Percentiles rank a stretch among this genome's conserved stretches.
phyloP scores from a whole-genome alignment of 2,797 vertebrate genomes.

The Babyrousa celebensis region DNA sequence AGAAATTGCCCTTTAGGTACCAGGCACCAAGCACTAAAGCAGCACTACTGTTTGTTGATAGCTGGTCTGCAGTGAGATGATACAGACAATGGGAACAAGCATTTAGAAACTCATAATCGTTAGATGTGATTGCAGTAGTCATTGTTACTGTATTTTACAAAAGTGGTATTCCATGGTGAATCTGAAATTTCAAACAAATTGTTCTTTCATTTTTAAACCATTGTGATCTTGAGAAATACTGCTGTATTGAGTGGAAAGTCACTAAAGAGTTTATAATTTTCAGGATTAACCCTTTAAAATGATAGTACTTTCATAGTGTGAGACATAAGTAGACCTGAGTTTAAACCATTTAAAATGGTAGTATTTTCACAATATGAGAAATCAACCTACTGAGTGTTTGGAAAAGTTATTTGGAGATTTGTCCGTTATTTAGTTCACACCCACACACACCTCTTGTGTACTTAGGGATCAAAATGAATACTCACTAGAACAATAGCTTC shows the following conservation, averaged over 20 bases:
- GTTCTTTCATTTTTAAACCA: background rate
- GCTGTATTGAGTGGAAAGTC: background rate
- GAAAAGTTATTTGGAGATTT: conserved; percentile 31
- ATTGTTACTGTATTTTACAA: background rate
- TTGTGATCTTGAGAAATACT: background rate
- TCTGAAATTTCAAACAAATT: background rate
- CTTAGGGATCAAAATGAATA: conserved; percentile 80
- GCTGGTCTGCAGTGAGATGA: background rate
- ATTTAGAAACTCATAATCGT: background rate
- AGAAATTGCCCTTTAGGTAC: background rate
- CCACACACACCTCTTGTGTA: background rate
- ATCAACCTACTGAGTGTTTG: conserved; percentile 24
- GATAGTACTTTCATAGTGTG: conserved; percentile 2
- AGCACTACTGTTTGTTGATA: background rate
- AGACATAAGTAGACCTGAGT: conserved; percentile 31
- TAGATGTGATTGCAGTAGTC: background rate
- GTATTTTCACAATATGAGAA: conserved; percentile 22
- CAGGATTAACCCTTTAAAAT: conserved; percentile 36
- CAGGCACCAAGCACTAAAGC: background rate
- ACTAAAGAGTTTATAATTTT: conserved; percentile 45
- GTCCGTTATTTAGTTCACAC: conserved; percentile 68
- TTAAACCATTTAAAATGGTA: background rate
- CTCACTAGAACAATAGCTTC: conserved; percentile 81
- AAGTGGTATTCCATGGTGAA: background rate
- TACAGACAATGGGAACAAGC: background rate